Evolutionary conservation across 2,888 invertebrate species (phyloP).

Genomic region (Ornithoptera priamus): DNA sequence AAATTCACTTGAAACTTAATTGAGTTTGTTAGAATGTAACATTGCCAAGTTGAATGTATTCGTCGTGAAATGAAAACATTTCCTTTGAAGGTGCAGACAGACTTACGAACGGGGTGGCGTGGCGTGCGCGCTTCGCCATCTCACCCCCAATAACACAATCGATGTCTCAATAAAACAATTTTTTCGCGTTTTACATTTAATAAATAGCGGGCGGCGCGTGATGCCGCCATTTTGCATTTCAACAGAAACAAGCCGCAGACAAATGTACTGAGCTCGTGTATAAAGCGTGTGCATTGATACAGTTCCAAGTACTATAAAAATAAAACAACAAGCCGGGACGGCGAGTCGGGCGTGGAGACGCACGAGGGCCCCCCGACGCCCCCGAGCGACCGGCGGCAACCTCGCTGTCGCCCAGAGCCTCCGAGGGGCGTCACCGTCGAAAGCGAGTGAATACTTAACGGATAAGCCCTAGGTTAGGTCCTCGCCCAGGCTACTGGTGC

Average conservation of each 20-base stretch:
- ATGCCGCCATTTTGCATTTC: slow-evolving; percentile 50
- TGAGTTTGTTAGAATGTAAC: too few relatives aligned
- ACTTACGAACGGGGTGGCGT: slow-evolving; percentile 45
- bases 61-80: slow-evolving; percentile 16
- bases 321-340: slow-evolving; percentile 51
- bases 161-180: slow-evolving; percentile 6
- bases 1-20: too few relatives aligned
- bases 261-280: slow-evolving; percentile 4
- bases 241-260: slow-evolving; percentile 32
- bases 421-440: slow-evolving; percentile 37
- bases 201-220: slow-evolving; percentile 68
- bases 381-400: neutral
- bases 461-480: slow-evolving; percentile 42
- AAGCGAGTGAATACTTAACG: slow-evolving; percentile 44
- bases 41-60: slow-evolving; percentile 10
- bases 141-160: slow-evolving; percentile 47
- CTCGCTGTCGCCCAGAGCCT: neutral
- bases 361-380: slow-evolving; percentile 48
- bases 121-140: slow-evolving; percentile 55
- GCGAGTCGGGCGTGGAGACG: slow-evolving; percentile 52
- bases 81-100: too few relatives aligned
- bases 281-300: slow-evolving; percentile 8
- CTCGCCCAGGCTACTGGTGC: slow-evolving; percentile 63
- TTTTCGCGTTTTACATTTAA: slow-evolving; percentile 39
- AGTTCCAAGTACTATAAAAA: slow-evolving; percentile 39